Base-by-base conservation (phyloP, 2,888 invertebrate genomes). In the Ichneumoninae sp. region DNA sequence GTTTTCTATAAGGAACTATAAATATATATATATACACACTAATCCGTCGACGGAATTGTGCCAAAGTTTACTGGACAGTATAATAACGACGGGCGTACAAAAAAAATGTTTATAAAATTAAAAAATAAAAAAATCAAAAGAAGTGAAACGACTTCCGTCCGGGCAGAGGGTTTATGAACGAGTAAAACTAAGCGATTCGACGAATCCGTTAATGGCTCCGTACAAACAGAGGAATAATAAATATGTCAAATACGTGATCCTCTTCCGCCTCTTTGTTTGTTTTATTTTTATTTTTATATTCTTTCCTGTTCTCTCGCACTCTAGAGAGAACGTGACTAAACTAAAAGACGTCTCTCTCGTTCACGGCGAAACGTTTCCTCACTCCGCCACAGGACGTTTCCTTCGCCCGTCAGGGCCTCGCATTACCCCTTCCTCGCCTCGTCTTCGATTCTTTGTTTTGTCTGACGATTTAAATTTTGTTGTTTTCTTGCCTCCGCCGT, bases 201-300 rank as follows among this genome's bases (percentile, higher is more conserved):
- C 7, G 57, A 75, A 75, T 57, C 22, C 40, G 52, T 68, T 33
- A 60, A 47, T 44, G 16, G 47, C 57, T 63, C 60, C 77, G 71
- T 47, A 60, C 81, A 84, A 76, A 70, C 33, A 74, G 73, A 63
- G 47, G 69, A 81, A 80, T 74, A 83, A 83, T 54, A 66, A 81
- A 81, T 83, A 78, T 81, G 70, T 75, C 40, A 71, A 75, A 71
- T 70, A 52, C 70, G 22, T 60, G 40, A 57, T 50, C 40, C 44
- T 70, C 71, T 52, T 54, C 26, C 52, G 16, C 22, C n/a, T 26
- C 16, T 52, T 80, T 66, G 44, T 47, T 70, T 54, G 1, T 16
- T 60, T 54, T 40, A 47, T 80, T 33, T 77, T 54, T 52, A 16
- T 69, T 36, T n/a, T 19, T 19, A 19, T 52, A 63, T 40, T 13